Evolutionary conservation across 2,797 vertebrate species (phyloP).

Genomic region (Pipistrellus kuhlii): DNA sequence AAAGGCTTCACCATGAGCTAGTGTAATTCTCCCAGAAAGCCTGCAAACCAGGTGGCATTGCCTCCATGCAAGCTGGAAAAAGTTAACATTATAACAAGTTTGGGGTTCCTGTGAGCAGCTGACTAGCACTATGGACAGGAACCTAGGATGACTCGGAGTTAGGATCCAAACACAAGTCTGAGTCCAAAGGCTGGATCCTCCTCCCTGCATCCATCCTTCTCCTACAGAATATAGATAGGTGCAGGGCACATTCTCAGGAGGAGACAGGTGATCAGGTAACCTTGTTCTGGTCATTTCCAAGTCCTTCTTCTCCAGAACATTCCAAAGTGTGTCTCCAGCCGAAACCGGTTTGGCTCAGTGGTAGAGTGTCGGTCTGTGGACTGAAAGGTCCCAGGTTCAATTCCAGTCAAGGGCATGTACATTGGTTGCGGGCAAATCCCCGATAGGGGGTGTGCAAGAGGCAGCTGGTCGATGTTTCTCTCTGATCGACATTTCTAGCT

Average conservation of each 20-base stretch:
- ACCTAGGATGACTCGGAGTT: background rate
- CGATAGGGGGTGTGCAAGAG: too few species aligned
- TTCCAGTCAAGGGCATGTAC: too few species aligned
- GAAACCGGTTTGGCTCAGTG: too few species aligned
- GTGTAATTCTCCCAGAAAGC: background rate
- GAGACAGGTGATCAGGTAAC: background rate
- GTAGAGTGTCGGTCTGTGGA: too few species aligned
- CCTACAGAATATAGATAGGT: background rate
- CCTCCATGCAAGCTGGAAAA: background rate
- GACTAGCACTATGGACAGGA: background rate
- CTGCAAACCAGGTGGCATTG: background rate
- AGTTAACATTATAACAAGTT: background rate
- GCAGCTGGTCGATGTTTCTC: too few species aligned
- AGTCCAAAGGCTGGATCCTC: background rate
- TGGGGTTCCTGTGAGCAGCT: background rate
- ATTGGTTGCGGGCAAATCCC: too few species aligned
- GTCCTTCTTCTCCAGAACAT: background rate
- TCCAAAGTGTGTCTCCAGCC: background rate
- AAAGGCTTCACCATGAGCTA: background rate
- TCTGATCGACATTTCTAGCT: too few species aligned
- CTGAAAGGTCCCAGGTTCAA: too few species aligned
- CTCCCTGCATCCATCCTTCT: background rate
- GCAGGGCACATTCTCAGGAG: background rate
- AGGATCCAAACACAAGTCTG: background rate
- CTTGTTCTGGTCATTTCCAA: background rate